Base-by-base conservation (phyloP, 53 echinoderm and acorn worm species). In the Zoroaster sp. region DNA sequence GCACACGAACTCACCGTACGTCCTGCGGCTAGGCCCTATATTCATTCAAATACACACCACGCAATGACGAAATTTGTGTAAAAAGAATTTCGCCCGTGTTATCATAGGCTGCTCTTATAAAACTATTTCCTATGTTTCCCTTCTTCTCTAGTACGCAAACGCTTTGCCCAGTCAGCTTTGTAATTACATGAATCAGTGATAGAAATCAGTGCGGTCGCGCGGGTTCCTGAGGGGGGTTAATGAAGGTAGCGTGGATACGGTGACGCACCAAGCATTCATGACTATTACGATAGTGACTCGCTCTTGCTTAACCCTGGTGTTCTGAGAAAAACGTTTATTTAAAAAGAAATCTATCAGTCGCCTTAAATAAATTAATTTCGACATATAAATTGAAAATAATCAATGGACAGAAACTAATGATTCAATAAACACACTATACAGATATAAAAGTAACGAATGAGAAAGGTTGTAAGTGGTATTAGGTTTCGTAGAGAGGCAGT, bases 101-200 rank as follows among this genome's bases (percentile, higher is more conserved):
- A 13, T 10, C 1, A 25, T 43, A 5, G 31, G 12, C 43, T 69
- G 37, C 41, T 63, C 36, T 65, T 38, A 38, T 4, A 17, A 30
- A 42, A 28, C 68, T 33, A 1, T 35, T 70, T 9, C 3, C 70
- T 44, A 15, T 32, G 30, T 69, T 65, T 42, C 4, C 43, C 14
- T 35, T 15, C 5, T n/a, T 7, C 65, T 18, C 34, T 3, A 7
- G 34, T 36, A 40, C n/a, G 70, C 34, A 46, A 25, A 30, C 46
- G 70, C 67, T 12, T n/a, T 47, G 85, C 35, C n/a, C 68, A 7
- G 71, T 85, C 70, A 71, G 71, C 31, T 51, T 71, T 85, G 71
- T 71, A 85, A 85, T 85, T 85, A 71, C 85, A 85, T 49, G 43
- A 85, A 85, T 71, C 67, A 31, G 47, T 42, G 85, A 85, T 69